phyloP scores from a whole-genome alignment of 1,140 invertebrate species.

The Penaeus japonicus region DNA sequence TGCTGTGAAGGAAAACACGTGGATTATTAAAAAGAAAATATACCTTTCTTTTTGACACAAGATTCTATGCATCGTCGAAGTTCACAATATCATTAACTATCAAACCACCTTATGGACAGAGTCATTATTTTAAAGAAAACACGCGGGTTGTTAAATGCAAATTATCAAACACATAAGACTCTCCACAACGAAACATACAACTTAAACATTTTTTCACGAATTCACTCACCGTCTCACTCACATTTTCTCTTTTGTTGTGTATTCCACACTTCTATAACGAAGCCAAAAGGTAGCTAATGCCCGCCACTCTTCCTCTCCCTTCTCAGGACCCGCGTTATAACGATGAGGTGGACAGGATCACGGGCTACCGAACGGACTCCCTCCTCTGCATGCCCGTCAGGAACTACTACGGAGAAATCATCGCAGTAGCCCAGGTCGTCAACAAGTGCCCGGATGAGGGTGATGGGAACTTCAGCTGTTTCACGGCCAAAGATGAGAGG shows the following conservation, averaged over 20 bases:
- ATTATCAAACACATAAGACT: too few relatives aligned
- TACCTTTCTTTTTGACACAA: too few relatives aligned
- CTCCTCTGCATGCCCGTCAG: slow-evolving; percentile 67
- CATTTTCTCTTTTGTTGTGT: background rate
- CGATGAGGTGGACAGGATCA: slow-evolving; percentile 66
- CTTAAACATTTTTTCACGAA: background rate
- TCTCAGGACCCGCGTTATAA: slow-evolving; percentile 65
- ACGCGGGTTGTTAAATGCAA: too few relatives aligned
- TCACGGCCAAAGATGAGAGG: slow-evolving; percentile 66
- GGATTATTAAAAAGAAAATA: too few relatives aligned
- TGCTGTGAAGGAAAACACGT: too few relatives aligned
- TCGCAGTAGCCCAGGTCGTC: slow-evolving; percentile 68
- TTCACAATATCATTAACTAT: too few relatives aligned
- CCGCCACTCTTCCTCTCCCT: background rate
- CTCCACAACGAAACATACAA: too few relatives aligned
- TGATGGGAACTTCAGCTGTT: slow-evolving; percentile 41
- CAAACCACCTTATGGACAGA: too few relatives aligned
- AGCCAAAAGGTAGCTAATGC: too few relatives aligned
- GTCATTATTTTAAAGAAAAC: too few relatives aligned
- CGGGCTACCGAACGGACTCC: slow-evolving; percentile 66
- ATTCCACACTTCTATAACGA: too few relatives aligned
- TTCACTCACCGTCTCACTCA: background rate
- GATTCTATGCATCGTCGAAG: too few relatives aligned
- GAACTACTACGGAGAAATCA: slow-evolving; percentile 65
- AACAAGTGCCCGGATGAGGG: slow-evolving; percentile 62